Evolutionary conservation across 2,888 invertebrate genomes (phyloP).

Genomic region (Noctua fimbriata): DNA sequence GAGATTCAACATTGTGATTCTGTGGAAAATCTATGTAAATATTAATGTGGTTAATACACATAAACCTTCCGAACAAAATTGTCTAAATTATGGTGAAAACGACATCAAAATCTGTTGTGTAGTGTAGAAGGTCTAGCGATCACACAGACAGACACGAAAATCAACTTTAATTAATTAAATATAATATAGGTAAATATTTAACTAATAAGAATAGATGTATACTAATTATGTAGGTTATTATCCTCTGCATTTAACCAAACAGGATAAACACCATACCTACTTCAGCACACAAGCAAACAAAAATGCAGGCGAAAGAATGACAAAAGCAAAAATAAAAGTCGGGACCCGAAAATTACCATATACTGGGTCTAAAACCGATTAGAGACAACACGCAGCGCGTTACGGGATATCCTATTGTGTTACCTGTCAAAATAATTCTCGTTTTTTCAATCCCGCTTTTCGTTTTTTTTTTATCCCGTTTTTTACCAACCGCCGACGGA

Average conservation of each 20-base stretch:
- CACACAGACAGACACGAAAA: not conserved
- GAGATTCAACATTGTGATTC: not conserved
- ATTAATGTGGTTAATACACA: not conserved
- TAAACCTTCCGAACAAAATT: not conserved
- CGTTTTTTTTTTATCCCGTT: slow-evolving; percentile 73
- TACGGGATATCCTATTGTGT: slow-evolving; percentile 78
- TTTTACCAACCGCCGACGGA: slow-evolving; percentile 62
- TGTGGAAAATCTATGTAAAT: not conserved
- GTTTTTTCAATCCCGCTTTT: slow-evolving; percentile 72
- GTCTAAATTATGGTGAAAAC: not conserved
- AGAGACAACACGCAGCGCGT: slow-evolving; percentile 75
- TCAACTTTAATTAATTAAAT: not conserved
- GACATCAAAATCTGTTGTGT: not conserved
- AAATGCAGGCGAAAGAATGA: slow-evolving; percentile 21
- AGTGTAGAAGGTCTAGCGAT: not conserved
- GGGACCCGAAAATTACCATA: slow-evolving; percentile 60
- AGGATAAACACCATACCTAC: not conserved
- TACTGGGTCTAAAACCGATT: slow-evolving; percentile 65
- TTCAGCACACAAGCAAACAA: slow-evolving; percentile 6
- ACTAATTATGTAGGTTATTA: not conserved
- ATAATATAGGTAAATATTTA: not conserved
- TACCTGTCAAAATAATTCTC: slow-evolving; percentile 86
- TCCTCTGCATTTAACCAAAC: not conserved
- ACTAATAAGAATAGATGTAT: not conserved
- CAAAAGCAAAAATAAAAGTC: slow-evolving; percentile 34